Percentiles rank a stretch among this genome's conserved stretches.
phyloP scores from a whole-genome alignment of 2,888 invertebrate genomes.

The Lumbricus terrestris region DNA sequence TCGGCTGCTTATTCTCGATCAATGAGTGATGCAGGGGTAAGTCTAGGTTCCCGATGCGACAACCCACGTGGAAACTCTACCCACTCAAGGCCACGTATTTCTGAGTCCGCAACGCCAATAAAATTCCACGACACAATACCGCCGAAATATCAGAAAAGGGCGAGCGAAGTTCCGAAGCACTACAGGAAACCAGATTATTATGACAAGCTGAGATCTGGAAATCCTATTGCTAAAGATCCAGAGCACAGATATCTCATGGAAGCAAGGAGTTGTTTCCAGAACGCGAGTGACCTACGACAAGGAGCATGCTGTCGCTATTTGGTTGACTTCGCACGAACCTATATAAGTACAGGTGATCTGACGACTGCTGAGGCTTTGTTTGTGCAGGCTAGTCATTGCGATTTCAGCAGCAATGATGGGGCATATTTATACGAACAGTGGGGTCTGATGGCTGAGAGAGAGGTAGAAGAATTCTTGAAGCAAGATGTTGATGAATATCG shows the following conservation, averaged over 20 bases:
- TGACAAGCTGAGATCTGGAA: background rate
- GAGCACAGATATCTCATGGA: background rate
- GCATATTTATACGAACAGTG: background rate
- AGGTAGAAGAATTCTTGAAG: background rate
- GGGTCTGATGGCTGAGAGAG: conserved; percentile 6
- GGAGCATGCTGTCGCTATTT: background rate
- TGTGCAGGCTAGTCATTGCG: background rate
- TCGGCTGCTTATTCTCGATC: background rate
- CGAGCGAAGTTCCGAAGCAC: background rate
- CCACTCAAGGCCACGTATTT: background rate
- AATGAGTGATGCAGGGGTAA: background rate
- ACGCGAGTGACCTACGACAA: background rate
- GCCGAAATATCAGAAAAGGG: background rate
- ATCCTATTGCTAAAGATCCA: conserved; percentile 5
- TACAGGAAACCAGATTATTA: background rate
- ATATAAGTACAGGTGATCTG: background rate
- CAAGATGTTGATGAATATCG: background rate
- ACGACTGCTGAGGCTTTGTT: background rate
- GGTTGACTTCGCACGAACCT: background rate
- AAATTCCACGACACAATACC: background rate
- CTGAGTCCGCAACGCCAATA: background rate
- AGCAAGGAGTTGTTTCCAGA: background rate
- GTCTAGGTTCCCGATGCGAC: background rate
- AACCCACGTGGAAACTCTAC: background rate
- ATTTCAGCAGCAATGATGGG: conserved; percentile 3